Conservation (phyloP, 2,113 vertebrate species). For the Myrmecobius fasciatus region DNA sequence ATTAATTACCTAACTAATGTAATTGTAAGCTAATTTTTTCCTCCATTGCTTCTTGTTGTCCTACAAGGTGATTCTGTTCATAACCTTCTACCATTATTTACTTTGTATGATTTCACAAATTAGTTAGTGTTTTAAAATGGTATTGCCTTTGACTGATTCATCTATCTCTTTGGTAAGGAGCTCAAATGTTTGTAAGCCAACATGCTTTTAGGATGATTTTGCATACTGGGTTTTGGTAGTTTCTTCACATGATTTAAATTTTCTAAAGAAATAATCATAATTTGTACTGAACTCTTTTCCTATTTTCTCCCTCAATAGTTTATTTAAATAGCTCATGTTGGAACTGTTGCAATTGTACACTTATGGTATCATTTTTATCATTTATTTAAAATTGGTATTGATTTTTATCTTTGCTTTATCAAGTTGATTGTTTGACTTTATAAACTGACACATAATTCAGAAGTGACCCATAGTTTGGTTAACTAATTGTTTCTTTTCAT, state of each 20-base stretch:
- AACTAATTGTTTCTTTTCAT: neutral
- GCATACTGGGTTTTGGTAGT: neutral
- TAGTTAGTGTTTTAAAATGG: neutral
- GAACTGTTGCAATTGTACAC: neutral
- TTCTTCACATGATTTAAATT: neutral
- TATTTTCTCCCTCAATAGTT: neutral
- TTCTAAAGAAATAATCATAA: neutral
- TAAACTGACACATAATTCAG: neutral
- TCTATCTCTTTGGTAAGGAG: neutral
- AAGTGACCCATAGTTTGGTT: neutral
- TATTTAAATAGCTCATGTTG: neutral
- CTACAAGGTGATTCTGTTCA: neutral
- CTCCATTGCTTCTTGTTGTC: neutral
- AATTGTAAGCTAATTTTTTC: neutral
- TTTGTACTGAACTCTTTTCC: neutral
- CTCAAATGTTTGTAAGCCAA: neutral
- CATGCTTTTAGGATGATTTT: neutral
- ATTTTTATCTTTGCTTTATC: neutral
- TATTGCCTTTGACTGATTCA: neutral
- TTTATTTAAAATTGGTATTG: neutral
- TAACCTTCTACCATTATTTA: neutral
- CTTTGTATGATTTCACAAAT: neutral
- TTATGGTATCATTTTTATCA: neutral
- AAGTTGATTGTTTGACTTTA: neutral
- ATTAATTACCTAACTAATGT: too few species aligned